Base-by-base conservation (phyloP, 2,888 invertebrate genomes). In the Laspeyria flexula region DNA sequence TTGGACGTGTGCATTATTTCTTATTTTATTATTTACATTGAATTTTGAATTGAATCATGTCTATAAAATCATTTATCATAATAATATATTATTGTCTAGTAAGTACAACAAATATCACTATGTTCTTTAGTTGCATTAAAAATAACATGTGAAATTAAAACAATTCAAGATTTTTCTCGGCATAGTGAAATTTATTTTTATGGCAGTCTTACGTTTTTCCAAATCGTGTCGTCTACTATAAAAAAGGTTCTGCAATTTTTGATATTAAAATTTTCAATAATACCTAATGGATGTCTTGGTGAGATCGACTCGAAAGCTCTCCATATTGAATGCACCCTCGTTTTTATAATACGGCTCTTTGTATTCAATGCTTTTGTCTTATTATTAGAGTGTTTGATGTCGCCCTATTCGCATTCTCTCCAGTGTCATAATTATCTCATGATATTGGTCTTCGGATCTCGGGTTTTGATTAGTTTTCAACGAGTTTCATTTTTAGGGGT, bases 221-320 rank as follows among this genome's bases (percentile, higher is more conserved):
- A 43, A 37, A 49, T 74, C 70, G 75, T 65, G 10, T 73, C 77
- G 79, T 52, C 3, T n/a, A 23, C 3, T 49, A 43, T 70, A 76
- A 83, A 77, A 43, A 38, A 13, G 46, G 29, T 30, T 67, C 72
- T 57, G 86, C 90, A 89, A 91, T 92, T 88, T 87, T 85, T 86
- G 87, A 92, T 93, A 93, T 93, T 93, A 91, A 91, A 92, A 93
- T 90, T 88, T 92, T 90, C 92, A 92, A 93, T 93, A 92, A 88
- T 90, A 88, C 84, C 92, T 92, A 93, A 93, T 93, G 92, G 92
- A 92, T 88, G 84, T 85, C 86, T 81, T 82, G 64, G 55, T 63
- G 72, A 74, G 81, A 85, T 86, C 81, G 79, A 72, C 71, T 75
- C 75, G 75, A 75, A 78, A 74, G 81, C 77, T 77, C 78, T 75